Evolutionary conservation across 2,888 invertebrate genomes (phyloP), one percentile per base, ranked within the genome.

Genomic region (Eurytoma californica): DNA sequence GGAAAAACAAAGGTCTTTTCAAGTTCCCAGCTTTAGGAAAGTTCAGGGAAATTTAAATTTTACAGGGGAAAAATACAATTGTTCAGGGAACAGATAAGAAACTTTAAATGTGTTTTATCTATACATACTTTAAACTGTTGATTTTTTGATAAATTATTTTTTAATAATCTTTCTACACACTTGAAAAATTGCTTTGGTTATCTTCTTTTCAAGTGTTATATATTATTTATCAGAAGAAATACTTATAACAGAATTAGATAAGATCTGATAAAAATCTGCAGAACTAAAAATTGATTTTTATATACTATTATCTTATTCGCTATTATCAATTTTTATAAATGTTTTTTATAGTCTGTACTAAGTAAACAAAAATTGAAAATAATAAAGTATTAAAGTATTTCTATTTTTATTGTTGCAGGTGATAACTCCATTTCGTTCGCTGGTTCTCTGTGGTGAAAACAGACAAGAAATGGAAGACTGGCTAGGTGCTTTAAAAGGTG

Each of bases 381-480:
- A 9, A 39, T 53, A 53, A n/a, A 53, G 4, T 39, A 63, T 39
- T 47, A 39, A 13, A 18, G 9, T 3, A 18, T 39, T 30, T 53
- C 5, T n/a, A 51, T 51, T 60, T 47, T 20, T 69, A 4, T 55
- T 78, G 66, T 83, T 87, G n/a, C 88, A 94, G 94, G 92, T 94
- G 86, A 95, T 95, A 91, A 95, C 95, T 88, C 94, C 95, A 28
- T 94, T 94, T 86, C 93, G 95, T 84, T 95, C 95, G 83, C 91
- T 96, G 86, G 95, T 96, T 86, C 92, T 96, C 89, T 95, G 95
- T 88, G 95, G 95, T 51, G 96, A 97, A 86, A 94, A 93, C 70
- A 93, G 96, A 85, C 92, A 93, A 89, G 96, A 97, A 88, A 97
- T 98, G 97, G 97, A 97, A 91, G 95, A 96, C 87, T 98, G 97